phyloP scores from a whole-genome alignment of 2,888 invertebrate species.

The Pimpla rufipes region DNA sequence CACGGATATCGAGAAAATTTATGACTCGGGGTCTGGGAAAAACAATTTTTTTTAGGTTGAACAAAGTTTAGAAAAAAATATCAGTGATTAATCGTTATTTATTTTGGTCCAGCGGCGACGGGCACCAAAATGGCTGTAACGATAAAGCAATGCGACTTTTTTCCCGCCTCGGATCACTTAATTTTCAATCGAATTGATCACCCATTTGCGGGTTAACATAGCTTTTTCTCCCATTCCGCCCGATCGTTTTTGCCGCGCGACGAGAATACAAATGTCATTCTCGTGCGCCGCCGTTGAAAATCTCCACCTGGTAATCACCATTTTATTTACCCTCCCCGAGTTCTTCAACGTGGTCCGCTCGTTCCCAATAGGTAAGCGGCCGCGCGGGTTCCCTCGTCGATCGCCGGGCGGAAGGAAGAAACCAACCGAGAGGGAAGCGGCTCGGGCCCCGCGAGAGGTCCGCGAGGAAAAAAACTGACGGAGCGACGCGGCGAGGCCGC shows the following conservation, averaged over 20 bases:
- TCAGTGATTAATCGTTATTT: no score
- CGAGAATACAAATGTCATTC: neutral
- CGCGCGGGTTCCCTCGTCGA: neutral
- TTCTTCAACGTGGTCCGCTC: neutral
- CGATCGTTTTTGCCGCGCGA: neutral
- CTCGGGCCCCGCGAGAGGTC: slow-evolving; percentile 9
- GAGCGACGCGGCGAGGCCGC: slow-evolving; percentile 66
- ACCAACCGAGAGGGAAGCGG: neutral
- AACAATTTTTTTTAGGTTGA: no score
- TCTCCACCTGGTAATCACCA: slow-evolving; percentile 14
- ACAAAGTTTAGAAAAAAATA: no score
- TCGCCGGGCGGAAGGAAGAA: neutral
- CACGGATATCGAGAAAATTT: no score
- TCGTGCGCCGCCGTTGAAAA: neutral
- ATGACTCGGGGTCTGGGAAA: no score
- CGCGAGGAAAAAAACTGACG: slow-evolving; percentile 62
- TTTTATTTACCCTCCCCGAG: neutral
- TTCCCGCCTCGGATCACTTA: neutral
- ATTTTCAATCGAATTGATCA: slow-evolving; percentile 4
- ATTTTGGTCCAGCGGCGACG: neutral
- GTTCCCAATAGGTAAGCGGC: neutral
- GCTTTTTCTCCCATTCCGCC: neutral
- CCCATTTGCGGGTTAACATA: neutral
- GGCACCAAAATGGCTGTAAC: neutral
- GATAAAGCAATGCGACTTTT: slow-evolving; percentile 4